Evolutionary conservation across 2,797 vertebrate species (phyloP), one percentile per base, ranked within the genome.

Genomic region (Clarias pachynema): DNA sequence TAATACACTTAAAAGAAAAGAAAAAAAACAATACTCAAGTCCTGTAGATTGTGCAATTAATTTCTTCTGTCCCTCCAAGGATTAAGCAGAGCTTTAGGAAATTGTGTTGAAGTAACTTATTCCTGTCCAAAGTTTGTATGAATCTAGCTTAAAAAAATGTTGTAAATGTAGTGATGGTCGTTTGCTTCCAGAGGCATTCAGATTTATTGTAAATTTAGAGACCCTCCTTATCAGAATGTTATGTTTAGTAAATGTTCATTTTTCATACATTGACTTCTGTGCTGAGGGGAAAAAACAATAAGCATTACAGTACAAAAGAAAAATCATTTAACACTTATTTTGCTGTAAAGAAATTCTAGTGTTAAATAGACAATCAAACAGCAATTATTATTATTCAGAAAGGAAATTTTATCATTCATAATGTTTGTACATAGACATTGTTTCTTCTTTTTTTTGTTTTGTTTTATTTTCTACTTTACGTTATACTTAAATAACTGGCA

Each of bases 331-430:
- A 85, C 78, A 84, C 60, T 86, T 82, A 72, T 75, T 85, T 85
- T 85, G 75, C 56, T 85, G 85, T 86, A 72, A 89, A 85, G 77
- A 86, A 86, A 87, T 77, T 44, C 69, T 86, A 88, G 85, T 88
- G 85, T 90, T 86, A 87, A 84, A 85, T 86, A 89, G 90, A 91
- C 90, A 91, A 90, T 90, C 90, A 89, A 87, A 86, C 53, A 37
- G 83, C 78, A 85, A 68, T 87, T 78, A 66, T 87, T 78, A 66
- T 83, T 87, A 88, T 87, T 90, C 69, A 74, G 44, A 86, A 87
- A 85, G 80, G 29, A 87, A 69, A 83, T 89, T 89, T 87, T 88
- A 86, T 91, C 87, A 90, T 89, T 86, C 84, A 88, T 90, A 89
- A 89, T 90, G 85, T 89, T 89, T 88, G 89, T 91, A 90, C 79